These are phyloP conservation scores for Microplitis mediator DNA, from an alignment of 1,140 invertebrate species.

Conservation along the genomic window DNA sequence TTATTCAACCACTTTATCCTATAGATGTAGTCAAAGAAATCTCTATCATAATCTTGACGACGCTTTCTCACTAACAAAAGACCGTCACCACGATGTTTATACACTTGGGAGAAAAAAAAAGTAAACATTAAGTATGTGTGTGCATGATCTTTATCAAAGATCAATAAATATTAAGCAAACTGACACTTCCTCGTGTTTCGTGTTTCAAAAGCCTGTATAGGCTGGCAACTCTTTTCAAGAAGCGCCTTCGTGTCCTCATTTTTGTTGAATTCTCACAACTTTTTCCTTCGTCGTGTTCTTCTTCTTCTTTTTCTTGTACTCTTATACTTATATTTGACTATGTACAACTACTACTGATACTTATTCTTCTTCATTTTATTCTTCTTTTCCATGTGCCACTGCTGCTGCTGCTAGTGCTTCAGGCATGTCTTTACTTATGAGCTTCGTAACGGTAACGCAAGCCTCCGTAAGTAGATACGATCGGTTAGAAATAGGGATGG, in stretches of 20 bases:
- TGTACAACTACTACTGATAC: not conserved
- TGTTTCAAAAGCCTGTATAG: not conserved
- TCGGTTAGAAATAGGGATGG: constrained; percentile 19
- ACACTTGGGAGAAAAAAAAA: too few relatives aligned
- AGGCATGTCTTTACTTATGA: constrained; percentile 14
- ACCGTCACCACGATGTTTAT: too few relatives aligned
- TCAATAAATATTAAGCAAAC: constrained; percentile 4
- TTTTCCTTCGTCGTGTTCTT: not conserved
- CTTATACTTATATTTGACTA: too few relatives aligned
- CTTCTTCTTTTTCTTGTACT: too few relatives aligned
- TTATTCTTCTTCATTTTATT: not conserved
- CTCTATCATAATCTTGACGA: too few relatives aligned
- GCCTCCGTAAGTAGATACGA: constrained; percentile 17
- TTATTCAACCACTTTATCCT: too few relatives aligned
- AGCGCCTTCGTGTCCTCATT: not conserved
- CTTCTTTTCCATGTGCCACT: not conserved
- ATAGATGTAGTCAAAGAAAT: too few relatives aligned
- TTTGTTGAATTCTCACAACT: not conserved
- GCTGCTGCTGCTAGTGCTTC: not conserved
- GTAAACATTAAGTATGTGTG: too few relatives aligned
- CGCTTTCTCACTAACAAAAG: too few relatives aligned
- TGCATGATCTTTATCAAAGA: not conserved
- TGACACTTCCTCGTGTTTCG: not conserved
- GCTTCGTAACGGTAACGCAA: constrained; percentile 17
- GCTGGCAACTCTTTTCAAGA: constrained; percentile 9